A percentile compares a stretch with the other conserved stretches of the same genome.
Evolutionary conservation across 2,888 invertebrate species (phyloP).

Genomic region (Taphrorychus bicolor): DNA sequence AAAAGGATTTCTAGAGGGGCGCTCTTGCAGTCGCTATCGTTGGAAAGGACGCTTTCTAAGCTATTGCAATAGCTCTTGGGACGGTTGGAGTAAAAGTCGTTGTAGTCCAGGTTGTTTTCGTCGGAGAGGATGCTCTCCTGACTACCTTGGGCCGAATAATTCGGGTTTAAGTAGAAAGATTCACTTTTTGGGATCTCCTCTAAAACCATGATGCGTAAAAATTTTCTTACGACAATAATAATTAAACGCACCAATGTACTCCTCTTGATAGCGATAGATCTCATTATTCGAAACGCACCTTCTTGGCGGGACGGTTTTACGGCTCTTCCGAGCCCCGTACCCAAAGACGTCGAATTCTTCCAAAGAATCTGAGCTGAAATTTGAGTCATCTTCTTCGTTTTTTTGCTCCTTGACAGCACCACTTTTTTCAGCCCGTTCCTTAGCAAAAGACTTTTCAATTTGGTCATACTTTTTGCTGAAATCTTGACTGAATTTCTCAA

Average conservation of each 20-base stretch:
- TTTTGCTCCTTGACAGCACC: conserved; percentile 15
- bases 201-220: conserved; percentile 14
- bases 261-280: conserved; percentile 63
- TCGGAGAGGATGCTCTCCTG: conserved; percentile 82
- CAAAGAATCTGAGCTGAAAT: conserved; percentile 81
- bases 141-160: conserved; percentile 67
- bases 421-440: conserved; percentile 31
- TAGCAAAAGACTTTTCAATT: conserved; percentile 50
- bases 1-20: conserved; percentile 78
- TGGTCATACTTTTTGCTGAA: conserved; percentile 55
- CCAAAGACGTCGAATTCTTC: conserved; percentile 70
- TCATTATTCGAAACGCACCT: conserved; percentile 81
- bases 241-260: conserved; percentile 19
- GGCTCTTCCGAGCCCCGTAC: conserved; percentile 46
- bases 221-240: background rate
- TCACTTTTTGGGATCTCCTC: conserved; percentile 70
- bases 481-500: conserved; percentile 57
- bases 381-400: conserved; percentile 63
- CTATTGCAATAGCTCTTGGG: conserved; percentile 76
- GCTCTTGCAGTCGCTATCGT: conserved; percentile 80
- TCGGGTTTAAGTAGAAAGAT: conserved; percentile 79
- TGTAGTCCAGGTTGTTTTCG: conserved; percentile 57
- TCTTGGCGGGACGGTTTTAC: conserved; percentile 66
- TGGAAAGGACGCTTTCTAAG: conserved; percentile 80
- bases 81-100: conserved; percentile 54